Percentiles rank a stretch among this genome's conserved stretches.
Conservation (phyloP, 2,797 vertebrate genomes). For the Remorina albescens region DNA sequence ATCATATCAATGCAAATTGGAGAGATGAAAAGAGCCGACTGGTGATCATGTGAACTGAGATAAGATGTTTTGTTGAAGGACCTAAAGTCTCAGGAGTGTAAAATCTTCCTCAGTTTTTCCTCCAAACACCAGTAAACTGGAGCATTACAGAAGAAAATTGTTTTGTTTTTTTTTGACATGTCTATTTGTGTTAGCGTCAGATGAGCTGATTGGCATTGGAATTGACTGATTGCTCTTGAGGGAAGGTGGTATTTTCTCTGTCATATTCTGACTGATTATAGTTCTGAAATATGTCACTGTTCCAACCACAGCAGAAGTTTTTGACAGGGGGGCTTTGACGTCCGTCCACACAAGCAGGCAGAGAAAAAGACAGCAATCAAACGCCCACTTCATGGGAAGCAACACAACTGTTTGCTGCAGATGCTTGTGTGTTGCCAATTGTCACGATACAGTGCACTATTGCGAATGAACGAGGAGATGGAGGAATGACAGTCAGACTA, state of each 20-base stretch:
- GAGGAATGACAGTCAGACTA: constrained; percentile 31
- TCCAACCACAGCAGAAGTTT: constrained; percentile 77
- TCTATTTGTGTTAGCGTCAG: constrained; percentile 74
- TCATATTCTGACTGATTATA: constrained; percentile 83
- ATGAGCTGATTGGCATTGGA: constrained; percentile 77
- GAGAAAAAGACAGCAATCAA: constrained; percentile 61
- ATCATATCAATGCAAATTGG: constrained; percentile 28
- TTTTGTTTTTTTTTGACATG: constrained; percentile 44
- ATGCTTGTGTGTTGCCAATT: constrained; percentile 36
- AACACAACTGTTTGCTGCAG: constrained; percentile 31
- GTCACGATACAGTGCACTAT: constrained; percentile 14
- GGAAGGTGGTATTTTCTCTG: constrained; percentile 81
- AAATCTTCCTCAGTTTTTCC: constrained; percentile 11
- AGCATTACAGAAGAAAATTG: constrained; percentile 14
- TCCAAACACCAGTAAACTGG: constrained; percentile 31
- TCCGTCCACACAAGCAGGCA: constrained; percentile 50
- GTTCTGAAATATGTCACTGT: constrained; percentile 78
- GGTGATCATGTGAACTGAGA: neutral
- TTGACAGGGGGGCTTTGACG: constrained; percentile 73
- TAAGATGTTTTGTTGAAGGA: constrained; percentile 34
- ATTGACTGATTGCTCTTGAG: constrained; percentile 79
- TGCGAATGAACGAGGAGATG: constrained; percentile 27
- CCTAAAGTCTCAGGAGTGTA: neutral
- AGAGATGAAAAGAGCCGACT: neutral
- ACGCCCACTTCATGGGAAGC: constrained; percentile 55